Evolutionary conservation across 2,888 invertebrate species (phyloP), one percentile per base, ranked within the genome.

Genomic region (Cerastis rubricosa): DNA sequence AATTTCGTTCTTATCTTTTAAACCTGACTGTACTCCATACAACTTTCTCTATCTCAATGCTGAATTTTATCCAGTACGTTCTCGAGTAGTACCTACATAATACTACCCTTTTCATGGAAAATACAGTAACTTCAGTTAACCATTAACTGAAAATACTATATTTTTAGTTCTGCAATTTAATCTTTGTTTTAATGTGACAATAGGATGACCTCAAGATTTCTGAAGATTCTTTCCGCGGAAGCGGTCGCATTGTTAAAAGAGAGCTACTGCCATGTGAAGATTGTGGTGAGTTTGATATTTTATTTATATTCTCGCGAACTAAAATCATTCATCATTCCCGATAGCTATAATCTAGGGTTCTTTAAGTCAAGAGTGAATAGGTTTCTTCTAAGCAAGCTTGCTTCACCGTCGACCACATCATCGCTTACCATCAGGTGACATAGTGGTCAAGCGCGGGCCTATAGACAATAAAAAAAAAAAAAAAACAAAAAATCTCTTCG

Each of bases 231-330:
- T 81, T 82, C 51, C 73, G 11, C 25, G 45, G 72, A 49, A 67
- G 66, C 17, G 7, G 71, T 22, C 80, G 70, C 1, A 45, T 47
- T 51, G 47, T 71, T 7, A 83, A 80, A 76, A 88, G 85, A 74
- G 85, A 85, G 29, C 63, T 93, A 71, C 92, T 89, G 4, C 86
- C 91, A 12, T 95, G 95, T 82, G 90, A 93, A 89, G 93, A 95
- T 80, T 95, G 95, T 78, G 92, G 95, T 95, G 89, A 94, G 91
- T 89, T 61, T 1, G 7, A 22, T 64, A 40, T 29, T 59, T 59
- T 17, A 29, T 59, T 17, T 59, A 40, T 14, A 43, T 45, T 40
- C 9, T 54, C 12, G 7, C 29, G 51, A 43, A 22, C 17, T 4
- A 9, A 14, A 22, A 9, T 63, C 5, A 43, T 29, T 61, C n/a